Percentiles rank a stretch among this genome's conserved stretches.
Evolutionary conservation across 2,797 vertebrate genomes (phyloP).

Genomic region (Pogonophryne albipinna): DNA sequence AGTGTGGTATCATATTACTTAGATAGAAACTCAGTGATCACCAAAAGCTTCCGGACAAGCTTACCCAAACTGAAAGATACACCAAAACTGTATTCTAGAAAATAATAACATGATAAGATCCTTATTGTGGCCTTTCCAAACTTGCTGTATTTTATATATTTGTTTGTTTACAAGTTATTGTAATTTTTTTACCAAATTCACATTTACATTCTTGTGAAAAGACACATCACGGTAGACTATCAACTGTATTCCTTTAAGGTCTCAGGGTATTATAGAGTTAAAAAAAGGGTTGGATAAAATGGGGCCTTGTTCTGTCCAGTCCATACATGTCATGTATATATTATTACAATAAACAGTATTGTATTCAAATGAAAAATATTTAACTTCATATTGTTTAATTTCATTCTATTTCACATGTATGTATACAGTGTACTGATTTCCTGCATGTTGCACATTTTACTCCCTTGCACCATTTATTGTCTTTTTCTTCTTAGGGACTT

Average conservation of each 20-base stretch:
- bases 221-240: not conserved
- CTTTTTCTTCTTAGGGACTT: too few species aligned
- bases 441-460: too few species aligned
- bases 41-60: not conserved
- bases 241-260: not conserved
- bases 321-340: too few species aligned
- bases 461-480: too few species aligned
- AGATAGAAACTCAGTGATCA: constrained; percentile 31
- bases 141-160: not conserved
- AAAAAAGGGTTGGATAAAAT: not conserved
- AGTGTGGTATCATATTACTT: constrained; percentile 38
- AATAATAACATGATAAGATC: not conserved
- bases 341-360: too few species aligned
- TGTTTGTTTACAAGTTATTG: not conserved
- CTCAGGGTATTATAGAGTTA: not conserved
- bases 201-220: not conserved
- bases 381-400: too few species aligned
- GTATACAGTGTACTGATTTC: too few species aligned
- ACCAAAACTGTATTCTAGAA: not conserved
- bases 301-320: not conserved
- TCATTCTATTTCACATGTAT: too few species aligned
- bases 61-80: not conserved
- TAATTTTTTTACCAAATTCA: not conserved
- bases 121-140: not conserved
- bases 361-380: too few species aligned